phyloP scores from a whole-genome alignment of 2,113 vertebrate species.

The Austrofundulus limnaeus region DNA sequence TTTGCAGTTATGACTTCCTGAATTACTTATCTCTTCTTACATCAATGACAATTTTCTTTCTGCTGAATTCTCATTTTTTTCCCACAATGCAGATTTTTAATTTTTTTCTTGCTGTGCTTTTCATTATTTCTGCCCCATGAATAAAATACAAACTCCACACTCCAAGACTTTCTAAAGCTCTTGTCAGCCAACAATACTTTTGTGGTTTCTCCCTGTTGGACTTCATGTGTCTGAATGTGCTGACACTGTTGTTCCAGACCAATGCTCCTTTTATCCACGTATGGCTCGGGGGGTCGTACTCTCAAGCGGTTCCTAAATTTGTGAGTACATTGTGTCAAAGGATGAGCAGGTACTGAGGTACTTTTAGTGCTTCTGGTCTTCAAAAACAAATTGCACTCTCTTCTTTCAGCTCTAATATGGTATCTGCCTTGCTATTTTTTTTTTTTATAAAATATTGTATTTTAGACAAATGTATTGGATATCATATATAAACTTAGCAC shows the following conservation, averaged over 20 bases:
- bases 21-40: background rate
- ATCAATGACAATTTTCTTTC: background rate
- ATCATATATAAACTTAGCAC: no score
- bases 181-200: constrained; percentile 34
- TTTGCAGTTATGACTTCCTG: background rate
- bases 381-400: background rate
- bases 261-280: constrained; percentile 15
- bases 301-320: constrained; percentile 17
- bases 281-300: constrained; percentile 29
- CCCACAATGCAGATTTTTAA: background rate
- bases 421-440: background rate
- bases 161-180: constrained; percentile 45
- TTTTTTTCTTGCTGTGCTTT: constrained; percentile 31
- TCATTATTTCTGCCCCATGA: constrained; percentile 54
- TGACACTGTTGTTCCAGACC: constrained; percentile 55
- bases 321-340: constrained; percentile 17
- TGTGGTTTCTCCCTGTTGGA: constrained; percentile 35
- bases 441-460: constrained; percentile 5
- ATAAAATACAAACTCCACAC: constrained; percentile 56
- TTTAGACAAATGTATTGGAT: background rate
- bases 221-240: constrained; percentile 33
- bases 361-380: constrained; percentile 15
- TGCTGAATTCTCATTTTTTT: constrained; percentile 29
- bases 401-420: background rate
- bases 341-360: constrained; percentile 21